Conservation (phyloP, 2,113 vertebrate species). For the Callochromis pleurospilus region DNA sequence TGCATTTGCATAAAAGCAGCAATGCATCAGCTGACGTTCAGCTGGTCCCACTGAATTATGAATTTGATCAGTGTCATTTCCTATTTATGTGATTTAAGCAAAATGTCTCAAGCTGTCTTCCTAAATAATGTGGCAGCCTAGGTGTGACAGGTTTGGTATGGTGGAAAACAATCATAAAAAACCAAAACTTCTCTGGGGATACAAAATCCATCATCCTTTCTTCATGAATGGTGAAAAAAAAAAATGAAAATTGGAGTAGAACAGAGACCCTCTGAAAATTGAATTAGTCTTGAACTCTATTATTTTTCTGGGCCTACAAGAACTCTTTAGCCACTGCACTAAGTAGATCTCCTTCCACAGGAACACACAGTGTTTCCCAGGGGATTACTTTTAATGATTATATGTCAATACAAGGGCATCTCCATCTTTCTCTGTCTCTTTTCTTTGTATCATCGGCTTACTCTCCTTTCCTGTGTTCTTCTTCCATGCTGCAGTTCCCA, state of each 20-base stretch:
- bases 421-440: neutral
- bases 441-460: neutral
- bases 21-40: conserved; percentile 36
- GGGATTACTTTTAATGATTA: neutral
- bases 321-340: neutral
- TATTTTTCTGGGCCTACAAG: neutral
- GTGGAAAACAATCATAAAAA: conserved; percentile 1
- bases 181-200: conserved; percentile 1
- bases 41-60: conserved; percentile 33
- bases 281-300: neutral
- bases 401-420: neutral
- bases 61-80: conserved; percentile 43
- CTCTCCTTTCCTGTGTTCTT: neutral
- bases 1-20: conserved; percentile 44
- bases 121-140: conserved; percentile 5
- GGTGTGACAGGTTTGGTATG: neutral
- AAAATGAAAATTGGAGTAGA: neutral
- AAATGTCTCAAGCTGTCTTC: conserved; percentile 2
- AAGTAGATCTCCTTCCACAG: neutral
- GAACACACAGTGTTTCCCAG: neutral
- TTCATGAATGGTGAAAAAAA: neutral
- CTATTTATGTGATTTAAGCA: conserved; percentile 34
- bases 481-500: neutral
- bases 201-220: neutral
- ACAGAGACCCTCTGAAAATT: neutral